Base-by-base conservation (phyloP, 2,888 invertebrate genomes). In the Rhabditoides inermis region DNA sequence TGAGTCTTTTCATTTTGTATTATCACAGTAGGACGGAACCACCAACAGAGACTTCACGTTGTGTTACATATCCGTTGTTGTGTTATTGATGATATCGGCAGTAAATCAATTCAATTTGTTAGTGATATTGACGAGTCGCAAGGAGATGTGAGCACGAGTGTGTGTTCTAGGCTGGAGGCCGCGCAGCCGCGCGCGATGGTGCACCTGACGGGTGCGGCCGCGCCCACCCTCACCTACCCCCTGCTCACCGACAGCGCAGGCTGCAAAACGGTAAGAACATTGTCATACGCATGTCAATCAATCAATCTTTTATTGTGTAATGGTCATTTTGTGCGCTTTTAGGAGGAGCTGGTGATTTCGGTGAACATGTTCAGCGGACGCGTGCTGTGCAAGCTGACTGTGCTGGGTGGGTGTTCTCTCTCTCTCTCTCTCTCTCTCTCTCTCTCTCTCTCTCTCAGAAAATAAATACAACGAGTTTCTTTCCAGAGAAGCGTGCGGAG, bases 341-440 rank as follows among this genome's bases (percentile, higher is more conserved):
- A 63, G 18, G 66, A 65, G 45, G 52, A 49, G 30, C 58, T 74
- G 25, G 40, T 50, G 1, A 53, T 74, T n/a, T 61, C 65, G 6
- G 63, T 72, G 26, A 73, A 70, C 54, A 63, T 67, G 27, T 74
- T 69, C 53, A 64, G 61, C 45, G 74, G 74, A 27, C 60, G 61
- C 44, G 60, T 73, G 4, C 53, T 69, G 25, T 72, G 70, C 45
- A 47, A 54, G 2, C 51, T 74, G 23, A 52, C 60, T n/a, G 48
- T 51, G 7, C 49, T 69, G 1, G 55, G 60, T 59, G 7, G 39
- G 10, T 20, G 10, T 23, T 42, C 25, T 42, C 25, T 42, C 44
- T 23, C 25, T 20, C 22, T 42, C 25, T 20, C 22, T 42, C n/a
- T n/a, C n/a, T 45, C 10, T 27, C 1, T 10, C 1, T 49, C 41